A percentile compares a stretch with the other conserved stretches of the same genome.
phyloP scores from a whole-genome alignment of 2,113 vertebrate species.

The Periophthalmus modestus region DNA sequence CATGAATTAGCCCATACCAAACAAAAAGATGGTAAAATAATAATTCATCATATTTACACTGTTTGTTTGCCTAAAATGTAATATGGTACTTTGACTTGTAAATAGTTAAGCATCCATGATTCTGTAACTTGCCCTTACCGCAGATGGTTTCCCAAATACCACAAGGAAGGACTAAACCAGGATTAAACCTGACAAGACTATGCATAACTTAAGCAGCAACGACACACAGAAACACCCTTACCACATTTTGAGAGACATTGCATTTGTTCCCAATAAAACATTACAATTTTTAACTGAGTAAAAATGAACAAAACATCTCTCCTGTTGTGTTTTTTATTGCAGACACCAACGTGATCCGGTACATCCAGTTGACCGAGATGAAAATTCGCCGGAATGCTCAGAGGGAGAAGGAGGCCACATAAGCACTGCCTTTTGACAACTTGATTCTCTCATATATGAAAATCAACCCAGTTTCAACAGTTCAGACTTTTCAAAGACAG shows the following conservation, averaged over 20 bases:
- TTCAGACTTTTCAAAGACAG: constrained; percentile 45
- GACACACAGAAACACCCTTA: background rate
- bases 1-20: background rate
- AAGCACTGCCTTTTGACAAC: constrained; percentile 56
- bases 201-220: too few species aligned
- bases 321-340: constrained; percentile 64
- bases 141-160: too few species aligned
- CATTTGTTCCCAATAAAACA: background rate
- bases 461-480: constrained; percentile 53
- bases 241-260: background rate
- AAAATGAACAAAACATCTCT: background rate
- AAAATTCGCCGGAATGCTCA: constrained; percentile 94
- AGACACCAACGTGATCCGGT: constrained; percentile 98
- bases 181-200: background rate
- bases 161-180: background rate
- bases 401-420: constrained; percentile 90
- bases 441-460: constrained; percentile 24
- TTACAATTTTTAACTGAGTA: too few species aligned
- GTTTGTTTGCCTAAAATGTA: background rate
- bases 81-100: too few species aligned
- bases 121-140: too few species aligned
- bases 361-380: constrained; percentile 99
- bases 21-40: too few species aligned
- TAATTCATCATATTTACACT: too few species aligned
- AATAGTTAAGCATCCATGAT: too few species aligned